phyloP scores from a whole-genome alignment of 1,140 invertebrate genomes.

The Prorops nasuta region DNA sequence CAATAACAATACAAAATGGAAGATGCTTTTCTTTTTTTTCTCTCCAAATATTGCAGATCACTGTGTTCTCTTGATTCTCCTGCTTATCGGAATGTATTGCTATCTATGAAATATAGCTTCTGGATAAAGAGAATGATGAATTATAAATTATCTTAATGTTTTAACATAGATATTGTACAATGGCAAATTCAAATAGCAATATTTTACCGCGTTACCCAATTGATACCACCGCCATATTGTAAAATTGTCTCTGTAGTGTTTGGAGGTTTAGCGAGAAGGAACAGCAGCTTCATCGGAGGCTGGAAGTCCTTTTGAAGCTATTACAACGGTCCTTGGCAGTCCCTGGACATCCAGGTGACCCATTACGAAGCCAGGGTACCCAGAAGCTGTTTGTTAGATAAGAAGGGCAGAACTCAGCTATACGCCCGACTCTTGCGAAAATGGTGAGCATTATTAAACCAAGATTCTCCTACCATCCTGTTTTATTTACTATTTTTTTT shows the following conservation, averaged over 20 bases:
- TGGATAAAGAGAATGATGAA: too few relatives aligned
- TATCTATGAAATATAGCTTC: too few relatives aligned
- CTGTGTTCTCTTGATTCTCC: too few relatives aligned
- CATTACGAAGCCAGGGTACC: slow-evolving; percentile 35
- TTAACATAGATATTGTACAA: too few relatives aligned
- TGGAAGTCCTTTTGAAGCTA: slow-evolving; percentile 37
- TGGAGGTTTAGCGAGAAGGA: slow-evolving; percentile 31
- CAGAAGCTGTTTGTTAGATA: slow-evolving; percentile 3
- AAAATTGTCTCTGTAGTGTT: slow-evolving; percentile 33
- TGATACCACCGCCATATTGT: slow-evolving; percentile 29
- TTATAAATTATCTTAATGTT: too few relatives aligned
- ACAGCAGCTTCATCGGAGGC: slow-evolving; percentile 36
- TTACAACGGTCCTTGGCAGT: slow-evolving; percentile 40
- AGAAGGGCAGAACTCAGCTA: slow-evolving; percentile 14
- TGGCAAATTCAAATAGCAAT: slow-evolving; percentile 13
- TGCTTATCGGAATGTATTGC: too few relatives aligned
- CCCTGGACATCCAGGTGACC: slow-evolving; percentile 39
- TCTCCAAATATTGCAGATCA: too few relatives aligned
- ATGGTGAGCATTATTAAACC: slow-evolving; percentile 45
- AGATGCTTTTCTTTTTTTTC: too few relatives aligned
- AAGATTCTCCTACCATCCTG: background rate
- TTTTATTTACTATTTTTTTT: background rate
- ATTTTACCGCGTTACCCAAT: slow-evolving; percentile 13
- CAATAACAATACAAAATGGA: too few relatives aligned
- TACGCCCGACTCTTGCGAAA: slow-evolving; percentile 39